A percentile compares a stretch with the other conserved stretches of the same genome.
Conservation (phyloP, 2,113 vertebrate species). For the Ornithorhynchus anatinus region DNA sequence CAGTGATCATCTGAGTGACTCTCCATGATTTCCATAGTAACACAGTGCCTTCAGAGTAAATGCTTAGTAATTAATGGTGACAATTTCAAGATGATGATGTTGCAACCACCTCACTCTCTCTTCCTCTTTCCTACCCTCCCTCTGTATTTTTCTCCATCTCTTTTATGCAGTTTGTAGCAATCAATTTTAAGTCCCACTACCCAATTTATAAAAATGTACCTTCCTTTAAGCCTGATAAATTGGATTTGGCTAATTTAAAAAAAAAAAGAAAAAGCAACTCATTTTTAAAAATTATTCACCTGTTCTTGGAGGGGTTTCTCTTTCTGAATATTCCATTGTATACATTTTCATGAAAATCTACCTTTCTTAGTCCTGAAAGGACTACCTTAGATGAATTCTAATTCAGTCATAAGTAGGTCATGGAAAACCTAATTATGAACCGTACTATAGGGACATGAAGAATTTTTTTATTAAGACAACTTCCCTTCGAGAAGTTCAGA, state of each 20-base stretch:
- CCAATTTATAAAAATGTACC: background rate
- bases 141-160: background rate
- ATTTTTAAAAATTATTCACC: background rate
- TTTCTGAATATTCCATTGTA: background rate
- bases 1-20: too few relatives aligned
- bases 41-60: too few relatives aligned
- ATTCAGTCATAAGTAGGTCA: background rate
- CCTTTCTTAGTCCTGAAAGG: background rate
- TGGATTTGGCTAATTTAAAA: background rate
- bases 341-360: background rate
- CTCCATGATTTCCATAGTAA: too few relatives aligned
- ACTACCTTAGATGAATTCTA: background rate
- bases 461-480: background rate
- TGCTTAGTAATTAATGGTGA: too few relatives aligned
- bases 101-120: too few relatives aligned
- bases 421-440: background rate
- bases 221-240: too few relatives aligned
- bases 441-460: background rate
- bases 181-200: background rate
- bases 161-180: background rate
- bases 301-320: background rate
- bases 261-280: background rate
- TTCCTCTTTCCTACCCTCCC: background rate
- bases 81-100: too few relatives aligned
- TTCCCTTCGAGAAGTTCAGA: background rate